Percentiles rank a stretch among this genome's conserved stretches.
These are phyloP conservation scores for Pachypanchax playfairii DNA, from an alignment of 2,113 vertebrate species.

Conservation along the genomic window DNA sequence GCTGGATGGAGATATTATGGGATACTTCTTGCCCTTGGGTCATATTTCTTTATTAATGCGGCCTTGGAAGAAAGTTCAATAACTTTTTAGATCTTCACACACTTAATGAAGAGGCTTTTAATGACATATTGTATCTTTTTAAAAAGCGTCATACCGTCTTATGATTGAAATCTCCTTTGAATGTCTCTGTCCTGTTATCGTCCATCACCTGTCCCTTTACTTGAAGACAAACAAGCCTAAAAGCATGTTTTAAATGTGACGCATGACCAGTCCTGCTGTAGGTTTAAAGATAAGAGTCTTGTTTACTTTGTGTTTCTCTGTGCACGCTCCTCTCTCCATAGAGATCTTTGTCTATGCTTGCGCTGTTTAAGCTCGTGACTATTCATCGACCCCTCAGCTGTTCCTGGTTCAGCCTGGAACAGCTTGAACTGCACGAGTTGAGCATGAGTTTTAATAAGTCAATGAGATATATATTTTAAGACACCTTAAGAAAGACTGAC, in stretches of 20 bases:
- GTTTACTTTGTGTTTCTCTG: conserved; percentile 18
- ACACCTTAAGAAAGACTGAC: conserved; percentile 72
- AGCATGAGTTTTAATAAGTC: conserved; percentile 70
- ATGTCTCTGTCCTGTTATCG: too few species aligned
- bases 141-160: neutral
- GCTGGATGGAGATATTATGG: too few species aligned
- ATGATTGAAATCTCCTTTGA: neutral
- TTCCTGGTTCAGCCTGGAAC: conserved; percentile 57
- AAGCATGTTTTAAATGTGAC: neutral
- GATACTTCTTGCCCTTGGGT: too few species aligned
- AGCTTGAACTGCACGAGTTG: conserved; percentile 43
- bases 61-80: neutral
- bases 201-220: neutral
- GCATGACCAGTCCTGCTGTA: neutral
- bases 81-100: neutral
- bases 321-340: conserved; percentile 35
- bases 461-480: conserved; percentile 71
- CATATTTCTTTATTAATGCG: neutral
- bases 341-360: conserved; percentile 55
- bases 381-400: conserved; percentile 44
- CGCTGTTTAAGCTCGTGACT: conserved; percentile 63
- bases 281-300: conserved; percentile 21
- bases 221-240: neutral
- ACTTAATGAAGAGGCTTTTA: neutral
- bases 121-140: neutral